Evolutionary conservation across 1,140 invertebrate genomes (phyloP), one percentile per base, ranked within the genome.

Genomic region (Spodoptera litura): DNA sequence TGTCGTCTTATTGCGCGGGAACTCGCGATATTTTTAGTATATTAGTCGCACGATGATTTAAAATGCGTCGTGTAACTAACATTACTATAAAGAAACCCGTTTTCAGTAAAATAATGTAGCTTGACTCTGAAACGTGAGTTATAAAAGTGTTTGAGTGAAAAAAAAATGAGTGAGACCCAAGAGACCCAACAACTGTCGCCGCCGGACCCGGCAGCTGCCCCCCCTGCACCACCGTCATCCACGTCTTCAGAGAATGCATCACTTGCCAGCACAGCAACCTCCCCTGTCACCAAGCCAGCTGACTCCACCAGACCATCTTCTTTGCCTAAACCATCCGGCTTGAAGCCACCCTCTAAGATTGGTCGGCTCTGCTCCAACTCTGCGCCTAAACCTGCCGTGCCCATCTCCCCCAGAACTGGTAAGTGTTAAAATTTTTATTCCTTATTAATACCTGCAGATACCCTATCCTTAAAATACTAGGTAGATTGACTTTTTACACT

Each of bases 301-400:
- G 87, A 88, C 75, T 71, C 78, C 56, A 73, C 87, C 51, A 87
- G 89, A 81, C 91, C 92, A 56, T 86, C 91, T 55, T 85, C 88
- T 59, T 87, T 91, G 81, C 89, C 91, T 12, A 94, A 93, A 81
- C 95, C 94, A 74, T 96, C 96, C 5, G 96, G 96, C 2, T 82
- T 96, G 52, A 95, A 95, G 78, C 96, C 94, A 52, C 96, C 96
- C n/a, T 94, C 95, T 13, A 96, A 96, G 88, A 96, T 96, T 85
- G 95, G 95, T 61, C 88, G 96, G 66, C 92, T 95, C 51, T 96
- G 96, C 81, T 95, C 95, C 66, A 93, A 95, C 59, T 87, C 93
- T 78, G 92, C 95, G 61, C 96, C 95, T 15, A 96, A 96, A 88
- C 96, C 96, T 77, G 94, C 95, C 11, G 85, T 96, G 20, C 95